Conservation (phyloP, 2,797 vertebrate species). For the Enteromius trimaculatus region DNA sequence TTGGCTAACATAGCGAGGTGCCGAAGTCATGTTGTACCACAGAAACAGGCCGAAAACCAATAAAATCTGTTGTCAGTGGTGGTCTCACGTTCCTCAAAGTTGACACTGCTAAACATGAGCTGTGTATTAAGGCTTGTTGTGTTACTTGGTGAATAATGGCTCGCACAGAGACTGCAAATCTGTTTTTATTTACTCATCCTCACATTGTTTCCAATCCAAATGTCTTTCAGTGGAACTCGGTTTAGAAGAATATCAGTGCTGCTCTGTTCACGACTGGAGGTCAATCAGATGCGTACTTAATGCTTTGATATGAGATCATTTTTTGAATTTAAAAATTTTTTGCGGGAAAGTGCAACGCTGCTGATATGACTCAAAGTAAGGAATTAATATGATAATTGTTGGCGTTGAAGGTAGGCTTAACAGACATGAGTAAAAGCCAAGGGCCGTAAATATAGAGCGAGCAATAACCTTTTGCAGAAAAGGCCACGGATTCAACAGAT, state of each 20-base stretch:
- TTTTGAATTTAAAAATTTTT: not conserved
- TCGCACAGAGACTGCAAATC: not conserved
- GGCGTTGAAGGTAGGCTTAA: not conserved
- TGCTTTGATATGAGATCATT: not conserved
- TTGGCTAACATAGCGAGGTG: slow-evolving; percentile 16
- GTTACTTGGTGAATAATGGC: not conserved
- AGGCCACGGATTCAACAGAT: not conserved
- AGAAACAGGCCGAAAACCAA: slow-evolving; percentile 23
- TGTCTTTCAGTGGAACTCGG: not conserved
- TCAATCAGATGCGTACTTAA: not conserved
- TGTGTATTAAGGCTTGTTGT: slow-evolving; percentile 9
- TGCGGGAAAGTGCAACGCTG: not conserved
- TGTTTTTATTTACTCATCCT: slow-evolving; percentile 1
- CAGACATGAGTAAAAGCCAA: not conserved
- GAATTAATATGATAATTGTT: not conserved
- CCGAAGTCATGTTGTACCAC: slow-evolving; percentile 52
- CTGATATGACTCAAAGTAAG: not conserved
- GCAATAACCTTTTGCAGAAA: not conserved
- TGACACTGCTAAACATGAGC: not conserved
- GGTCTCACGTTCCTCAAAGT: slow-evolving; percentile 16
- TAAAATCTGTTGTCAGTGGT: not conserved
- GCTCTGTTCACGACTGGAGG: not conserved
- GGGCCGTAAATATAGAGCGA: not conserved
- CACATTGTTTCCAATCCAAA: not conserved
- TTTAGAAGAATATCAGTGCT: not conserved